Evolutionary conservation across 2,888 invertebrate species (phyloP).

Genomic region (Parapristionchus giblindavisi): DNA sequence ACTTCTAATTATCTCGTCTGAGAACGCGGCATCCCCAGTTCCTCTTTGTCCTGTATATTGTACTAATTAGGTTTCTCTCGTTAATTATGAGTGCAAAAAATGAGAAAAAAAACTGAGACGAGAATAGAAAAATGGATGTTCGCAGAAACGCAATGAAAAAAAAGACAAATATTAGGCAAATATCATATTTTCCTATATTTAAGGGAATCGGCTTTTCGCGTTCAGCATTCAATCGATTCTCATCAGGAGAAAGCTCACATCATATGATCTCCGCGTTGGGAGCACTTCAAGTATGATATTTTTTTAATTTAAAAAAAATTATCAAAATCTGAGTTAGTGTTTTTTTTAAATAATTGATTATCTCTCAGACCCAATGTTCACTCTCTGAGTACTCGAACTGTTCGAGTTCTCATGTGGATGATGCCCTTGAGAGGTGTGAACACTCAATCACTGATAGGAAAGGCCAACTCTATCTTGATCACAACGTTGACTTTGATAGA

Average conservation of each 20-base stretch:
- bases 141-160: too few species aligned
- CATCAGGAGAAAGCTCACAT: conserved; percentile 1
- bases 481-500: conserved; percentile 29
- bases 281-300: conserved; percentile 11
- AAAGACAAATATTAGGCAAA: too few species aligned
- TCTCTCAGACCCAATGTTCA: conserved; percentile 52
- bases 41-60: too few species aligned
- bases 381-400: conserved; percentile 52
- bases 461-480: not conserved
- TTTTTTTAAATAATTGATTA: not conserved
- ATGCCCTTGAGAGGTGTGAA: conserved; percentile 52
- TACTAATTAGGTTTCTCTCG: too few species aligned
- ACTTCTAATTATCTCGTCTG: too few species aligned
- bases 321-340: not conserved
- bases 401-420: conserved; percentile 52
- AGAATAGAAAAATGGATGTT: too few species aligned
- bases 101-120: too few species aligned
- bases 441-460: not conserved
- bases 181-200: too few species aligned
- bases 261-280: conserved; percentile 13
- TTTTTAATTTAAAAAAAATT: not conserved
- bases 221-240: not conserved
- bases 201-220: too few species aligned
- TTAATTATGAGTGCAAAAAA: too few species aligned
- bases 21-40: too few species aligned